Evolutionary conservation across 2,888 invertebrate genomes (phyloP).

Genomic region (Drosophila meridionalis): DNA sequence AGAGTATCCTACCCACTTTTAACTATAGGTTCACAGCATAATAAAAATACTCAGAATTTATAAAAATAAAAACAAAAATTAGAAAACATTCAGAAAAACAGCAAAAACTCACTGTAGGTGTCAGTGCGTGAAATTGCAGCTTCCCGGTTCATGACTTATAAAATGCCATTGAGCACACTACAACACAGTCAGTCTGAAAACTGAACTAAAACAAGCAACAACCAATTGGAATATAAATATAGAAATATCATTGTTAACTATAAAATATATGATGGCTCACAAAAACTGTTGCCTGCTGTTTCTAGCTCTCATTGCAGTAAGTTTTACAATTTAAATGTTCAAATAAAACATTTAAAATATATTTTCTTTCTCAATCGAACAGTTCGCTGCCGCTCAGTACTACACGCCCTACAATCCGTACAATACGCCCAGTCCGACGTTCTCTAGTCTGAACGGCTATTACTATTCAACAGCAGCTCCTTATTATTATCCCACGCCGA

Average conservation of each 20-base stretch:
- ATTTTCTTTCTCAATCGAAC: too few relatives aligned
- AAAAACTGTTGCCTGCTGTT: conserved; percentile 28
- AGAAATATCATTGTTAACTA: background rate
- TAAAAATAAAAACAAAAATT: conserved; percentile 1
- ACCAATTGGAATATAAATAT: conserved; percentile 4
- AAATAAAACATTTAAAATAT: rapidly evolving
- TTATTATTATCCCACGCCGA: conserved; percentile 49
- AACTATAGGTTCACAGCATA: background rate
- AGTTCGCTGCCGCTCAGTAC: conserved; percentile 59
- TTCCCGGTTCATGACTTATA: conserved; percentile 47
- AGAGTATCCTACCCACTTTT: background rate
- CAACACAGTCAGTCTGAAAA: conserved; percentile 43
- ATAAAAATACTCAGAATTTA: background rate
- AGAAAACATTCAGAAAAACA: conserved; percentile 13
- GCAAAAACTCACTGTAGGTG: conserved; percentile 36
- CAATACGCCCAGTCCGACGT: conserved; percentile 68
- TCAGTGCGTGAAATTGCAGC: conserved; percentile 68
- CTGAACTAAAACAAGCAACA: conserved; percentile 20
- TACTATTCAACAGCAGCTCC: conserved; percentile 57
- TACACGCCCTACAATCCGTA: conserved; percentile 69
- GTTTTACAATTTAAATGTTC: background rate
- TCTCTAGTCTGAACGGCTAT: conserved; percentile 66
- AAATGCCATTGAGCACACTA: conserved; percentile 33
- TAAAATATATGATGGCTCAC: conserved; percentile 34
- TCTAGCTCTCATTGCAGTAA: conserved; percentile 40